Conservation (phyloP, 2,888 invertebrate species). For the Tetheella fluctuosa region DNA sequence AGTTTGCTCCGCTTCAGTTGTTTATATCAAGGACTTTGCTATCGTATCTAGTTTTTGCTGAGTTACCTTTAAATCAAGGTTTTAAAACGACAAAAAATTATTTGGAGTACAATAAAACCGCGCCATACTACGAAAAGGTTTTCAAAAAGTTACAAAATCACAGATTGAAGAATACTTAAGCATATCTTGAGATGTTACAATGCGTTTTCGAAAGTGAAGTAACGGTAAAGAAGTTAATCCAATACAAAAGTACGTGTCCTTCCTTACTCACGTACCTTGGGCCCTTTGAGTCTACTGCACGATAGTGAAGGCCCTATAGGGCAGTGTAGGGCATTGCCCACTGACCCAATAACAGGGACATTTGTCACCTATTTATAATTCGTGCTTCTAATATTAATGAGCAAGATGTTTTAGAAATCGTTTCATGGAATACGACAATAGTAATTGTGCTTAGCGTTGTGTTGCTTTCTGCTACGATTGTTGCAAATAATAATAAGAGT, state of each 20-base stretch:
- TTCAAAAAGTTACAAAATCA: too few relatives aligned
- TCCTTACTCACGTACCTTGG: not conserved
- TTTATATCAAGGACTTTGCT: conserved; percentile 8
- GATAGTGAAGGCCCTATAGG: not conserved
- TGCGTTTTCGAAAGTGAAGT: not conserved
- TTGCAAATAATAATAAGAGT: not conserved
- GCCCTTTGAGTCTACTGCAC: conserved; percentile 6
- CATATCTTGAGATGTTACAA: too few relatives aligned
- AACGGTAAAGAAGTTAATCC: not conserved
- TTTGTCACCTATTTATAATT: conserved; percentile 8
- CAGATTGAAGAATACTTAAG: too few relatives aligned
- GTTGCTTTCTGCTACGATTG: not conserved
- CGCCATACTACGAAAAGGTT: too few relatives aligned
- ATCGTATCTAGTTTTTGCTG: not conserved
- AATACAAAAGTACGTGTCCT: not conserved
- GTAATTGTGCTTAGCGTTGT: not conserved
- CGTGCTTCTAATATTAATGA: conserved; percentile 19
- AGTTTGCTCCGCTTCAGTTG: conserved; percentile 18
- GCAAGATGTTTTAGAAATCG: not conserved
- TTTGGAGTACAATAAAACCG: too few relatives aligned
- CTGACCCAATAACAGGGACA: conserved; percentile 17
- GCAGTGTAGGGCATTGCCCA: conserved; percentile 11
- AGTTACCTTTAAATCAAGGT: not conserved
- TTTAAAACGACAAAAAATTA: too few relatives aligned
- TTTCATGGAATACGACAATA: not conserved